Percentiles rank a stretch among this genome's conserved stretches.
Evolutionary conservation across 2,888 invertebrate species (phyloP).

Genomic region (Clusia tigrina): DNA sequence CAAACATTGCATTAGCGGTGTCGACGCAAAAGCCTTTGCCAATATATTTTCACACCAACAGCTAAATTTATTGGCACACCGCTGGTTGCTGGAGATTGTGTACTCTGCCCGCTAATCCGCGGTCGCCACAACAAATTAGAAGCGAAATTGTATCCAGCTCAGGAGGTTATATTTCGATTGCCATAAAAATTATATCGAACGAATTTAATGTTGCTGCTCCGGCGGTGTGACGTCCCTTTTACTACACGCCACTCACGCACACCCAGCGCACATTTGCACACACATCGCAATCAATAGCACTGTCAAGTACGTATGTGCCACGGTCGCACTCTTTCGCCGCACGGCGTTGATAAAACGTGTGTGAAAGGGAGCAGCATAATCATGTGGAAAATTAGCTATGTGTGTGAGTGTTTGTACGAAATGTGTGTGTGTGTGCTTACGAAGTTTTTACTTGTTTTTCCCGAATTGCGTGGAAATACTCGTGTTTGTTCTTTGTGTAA

Average conservation of each 20-base stretch:
- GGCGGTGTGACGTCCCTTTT: neutral
- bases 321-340: constrained; percentile 15
- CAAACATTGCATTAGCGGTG: constrained; percentile 5
- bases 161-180: neutral
- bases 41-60: neutral
- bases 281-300: constrained; percentile 19
- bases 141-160: constrained; percentile 15
- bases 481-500: no score
- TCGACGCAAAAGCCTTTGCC: neutral
- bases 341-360: constrained; percentile 5
- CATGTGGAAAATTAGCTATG: constrained; percentile 53
- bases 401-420: no score
- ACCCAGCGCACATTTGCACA: neutral
- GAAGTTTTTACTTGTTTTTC: no score
- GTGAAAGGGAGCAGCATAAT: constrained; percentile 46
- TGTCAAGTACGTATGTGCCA: neutral
- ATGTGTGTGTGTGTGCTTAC: no score
- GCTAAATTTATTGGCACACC: neutral
- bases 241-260: neutral
- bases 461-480: no score
- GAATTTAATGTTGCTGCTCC: neutral
- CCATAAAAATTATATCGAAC: neutral
- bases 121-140: constrained; percentile 6
- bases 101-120: no score
- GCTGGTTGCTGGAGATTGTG: no score